phyloP scores from a whole-genome alignment of 2,113 vertebrate species.

The Trematocara variabile region DNA sequence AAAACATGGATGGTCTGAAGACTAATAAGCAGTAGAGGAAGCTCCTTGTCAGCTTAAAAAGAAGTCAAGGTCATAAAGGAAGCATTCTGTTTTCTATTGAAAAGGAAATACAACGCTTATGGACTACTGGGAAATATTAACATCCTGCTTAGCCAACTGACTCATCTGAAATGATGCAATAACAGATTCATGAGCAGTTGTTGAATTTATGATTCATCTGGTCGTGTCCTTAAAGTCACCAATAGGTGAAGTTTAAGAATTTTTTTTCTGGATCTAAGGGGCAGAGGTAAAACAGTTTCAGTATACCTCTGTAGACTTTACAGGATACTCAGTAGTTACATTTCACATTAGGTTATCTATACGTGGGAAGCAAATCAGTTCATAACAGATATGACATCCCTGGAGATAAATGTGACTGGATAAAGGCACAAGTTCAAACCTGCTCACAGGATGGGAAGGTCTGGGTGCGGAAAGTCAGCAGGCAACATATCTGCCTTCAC shows the following conservation, averaged over 20 bases:
- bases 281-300: neutral
- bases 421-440: neutral
- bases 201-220: neutral
- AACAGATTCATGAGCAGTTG: neutral
- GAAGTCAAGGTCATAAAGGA: slow-evolving; percentile 12
- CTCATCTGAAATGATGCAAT: neutral
- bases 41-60: neutral
- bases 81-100: slow-evolving; percentile 6
- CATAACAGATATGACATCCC: neutral
- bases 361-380: neutral
- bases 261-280: neutral
- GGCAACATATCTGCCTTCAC: neutral
- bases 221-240: neutral
- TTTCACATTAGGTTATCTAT: neutral
- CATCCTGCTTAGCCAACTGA: neutral
- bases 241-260: neutral
- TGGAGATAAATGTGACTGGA: neutral
- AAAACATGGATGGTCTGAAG: neutral
- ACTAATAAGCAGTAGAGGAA: neutral
- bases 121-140: neutral
- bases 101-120: neutral
- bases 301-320: too few relatives aligned
- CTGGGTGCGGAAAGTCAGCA: neutral
- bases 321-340: neutral
- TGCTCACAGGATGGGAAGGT: neutral